These are phyloP conservation scores for Microcebus jonahi DNA, from an alignment of 2,113 vertebrate genomes.

Conservation along the genomic window DNA sequence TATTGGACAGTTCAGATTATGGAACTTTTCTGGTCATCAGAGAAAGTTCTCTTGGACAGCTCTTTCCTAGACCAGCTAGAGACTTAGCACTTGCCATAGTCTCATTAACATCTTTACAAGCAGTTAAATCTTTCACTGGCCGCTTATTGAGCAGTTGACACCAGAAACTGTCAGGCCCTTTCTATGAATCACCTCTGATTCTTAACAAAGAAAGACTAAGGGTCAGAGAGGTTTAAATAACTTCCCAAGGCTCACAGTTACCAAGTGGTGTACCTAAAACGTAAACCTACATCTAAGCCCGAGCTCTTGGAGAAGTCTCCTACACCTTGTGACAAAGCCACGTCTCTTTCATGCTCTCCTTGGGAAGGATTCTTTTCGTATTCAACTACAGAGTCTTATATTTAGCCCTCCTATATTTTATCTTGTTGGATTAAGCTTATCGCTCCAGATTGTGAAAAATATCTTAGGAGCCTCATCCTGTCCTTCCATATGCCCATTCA, in stretches of 20 bases:
- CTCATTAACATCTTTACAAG: neutral
- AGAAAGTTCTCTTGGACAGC: neutral
- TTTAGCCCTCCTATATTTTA: neutral
- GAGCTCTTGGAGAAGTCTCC: neutral
- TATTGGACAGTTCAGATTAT: neutral
- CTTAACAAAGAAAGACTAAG: neutral
- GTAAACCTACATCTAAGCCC: neutral
- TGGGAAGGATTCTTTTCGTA: neutral
- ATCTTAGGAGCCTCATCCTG: neutral
- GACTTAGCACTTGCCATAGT: neutral
- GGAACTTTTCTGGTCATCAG: neutral
- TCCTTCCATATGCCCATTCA: neutral
- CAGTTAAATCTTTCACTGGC: neutral
- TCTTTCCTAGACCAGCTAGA: neutral
- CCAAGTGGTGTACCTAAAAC: neutral
- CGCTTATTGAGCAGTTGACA: neutral
- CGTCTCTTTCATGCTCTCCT: neutral
- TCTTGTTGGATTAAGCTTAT: neutral
- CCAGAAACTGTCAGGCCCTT: neutral
- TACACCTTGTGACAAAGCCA: neutral
- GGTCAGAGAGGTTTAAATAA: neutral
- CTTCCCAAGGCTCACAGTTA: neutral
- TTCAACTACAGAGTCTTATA: neutral
- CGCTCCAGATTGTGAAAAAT: constrained; percentile 4
- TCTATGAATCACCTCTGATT: neutral